Evolutionary conservation across 64 coral and sea anemone species (phyloP), one percentile per base, ranked within the genome.

Genomic region (Porites lutea): DNA sequence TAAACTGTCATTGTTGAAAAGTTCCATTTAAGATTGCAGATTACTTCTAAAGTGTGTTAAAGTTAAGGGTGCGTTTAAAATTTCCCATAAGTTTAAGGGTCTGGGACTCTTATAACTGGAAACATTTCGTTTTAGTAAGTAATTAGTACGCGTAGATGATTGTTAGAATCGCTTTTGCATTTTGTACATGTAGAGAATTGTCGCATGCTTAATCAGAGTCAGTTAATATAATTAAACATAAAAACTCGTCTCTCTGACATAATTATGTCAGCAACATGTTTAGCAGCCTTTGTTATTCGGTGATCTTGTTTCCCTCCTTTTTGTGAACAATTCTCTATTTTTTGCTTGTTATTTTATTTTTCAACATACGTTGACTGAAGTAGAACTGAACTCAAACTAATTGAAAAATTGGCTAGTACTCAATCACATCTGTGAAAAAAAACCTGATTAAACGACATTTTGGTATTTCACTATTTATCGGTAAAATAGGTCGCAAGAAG

Each of bases 111-210:
- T 5, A 37, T 15, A 13, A 76, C 14, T 52, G 16, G 47, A 76
- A 76, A 74, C 57, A 46, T 84, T 11, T 69, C 61, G 68, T 84
- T 68, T 84, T 68, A 84, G 47, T 67, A 84, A 19, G 61, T 51
- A 84, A 69, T 22, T 51, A 13, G 18, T 47, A 50, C 15, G 16
- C 27, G 80, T 83, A 83, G 80, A 49, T n/a, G 62, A 84, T 67
- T 84, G 49, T 84, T 63, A 84, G 18, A 68, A 84, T 84, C 63
- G 13, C 59, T 69, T 37, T 84, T 52, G 81, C 81, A 50, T 84
- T 84, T 84, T 84, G 81, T 68, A 84, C 63, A 69, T 84, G 47
- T 46, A 67, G 62, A 23, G 19, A 76, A 52, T 76, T 19, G 58
- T 65, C 23, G n/a, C 59, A 83, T 45, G 60, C 19, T 6, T 63